Conservation (phyloP, 2,888 invertebrate species). For the Caenorhabditis imperialis region DNA sequence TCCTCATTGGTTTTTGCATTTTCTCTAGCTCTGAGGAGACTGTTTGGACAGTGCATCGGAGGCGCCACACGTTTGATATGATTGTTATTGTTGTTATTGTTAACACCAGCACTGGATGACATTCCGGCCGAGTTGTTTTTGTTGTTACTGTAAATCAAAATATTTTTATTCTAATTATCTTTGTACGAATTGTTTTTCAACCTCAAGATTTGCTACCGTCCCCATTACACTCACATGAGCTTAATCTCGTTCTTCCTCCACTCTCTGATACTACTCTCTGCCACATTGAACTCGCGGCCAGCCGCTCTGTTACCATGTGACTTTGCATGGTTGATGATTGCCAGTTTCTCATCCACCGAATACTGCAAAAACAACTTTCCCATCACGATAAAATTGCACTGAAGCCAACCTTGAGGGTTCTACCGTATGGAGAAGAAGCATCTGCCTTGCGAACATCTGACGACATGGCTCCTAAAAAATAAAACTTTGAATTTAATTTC, state of each 20-base stretch:
- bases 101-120: not conserved
- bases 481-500: too few species aligned
- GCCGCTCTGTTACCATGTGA: constrained; percentile 71
- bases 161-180: not conserved
- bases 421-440: constrained; percentile 17
- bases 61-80: constrained; percentile 12
- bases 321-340: constrained; percentile 70
- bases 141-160: constrained; percentile 8
- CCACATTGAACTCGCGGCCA: constrained; percentile 76
- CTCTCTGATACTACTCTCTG: constrained; percentile 75
- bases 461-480: constrained; percentile 35
- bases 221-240: constrained; percentile 48
- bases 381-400: too few species aligned
- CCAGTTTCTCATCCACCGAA: constrained; percentile 71
- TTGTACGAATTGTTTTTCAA: not conserved
- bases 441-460: constrained; percentile 37
- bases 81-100: constrained; percentile 22
- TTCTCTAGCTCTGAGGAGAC: too few species aligned
- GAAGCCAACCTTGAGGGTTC: constrained; percentile 42
- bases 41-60: too few species aligned
- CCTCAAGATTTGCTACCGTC: not conserved
- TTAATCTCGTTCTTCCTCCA: constrained; percentile 77
- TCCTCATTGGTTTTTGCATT: constrained; percentile 4
- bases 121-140: not conserved
- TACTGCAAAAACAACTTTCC: constrained; percentile 28